Percentiles rank a stretch among this genome's conserved stretches.
Conservation (phyloP, 2,797 vertebrate species). For the Danio choprae region DNA sequence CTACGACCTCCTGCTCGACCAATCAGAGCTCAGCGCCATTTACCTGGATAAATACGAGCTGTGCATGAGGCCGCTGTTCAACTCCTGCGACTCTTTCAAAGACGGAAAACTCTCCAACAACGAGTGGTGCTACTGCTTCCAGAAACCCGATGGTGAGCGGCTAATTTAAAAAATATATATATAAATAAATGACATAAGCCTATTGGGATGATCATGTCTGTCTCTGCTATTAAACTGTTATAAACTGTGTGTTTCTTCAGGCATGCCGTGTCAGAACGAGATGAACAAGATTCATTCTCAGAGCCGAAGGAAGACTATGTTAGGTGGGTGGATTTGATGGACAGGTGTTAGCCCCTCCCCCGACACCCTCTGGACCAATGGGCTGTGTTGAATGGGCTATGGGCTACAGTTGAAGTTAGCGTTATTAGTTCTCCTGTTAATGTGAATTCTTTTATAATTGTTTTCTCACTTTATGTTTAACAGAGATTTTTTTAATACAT, state of each 20-base stretch:
- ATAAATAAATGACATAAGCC: not conserved
- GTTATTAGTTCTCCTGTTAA: no score
- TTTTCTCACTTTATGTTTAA: no score
- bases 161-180: no score
- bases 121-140: slow-evolving; percentile 98
- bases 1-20: slow-evolving; percentile 95
- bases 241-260: slow-evolving; percentile 74
- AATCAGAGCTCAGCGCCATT: slow-evolving; percentile 94
- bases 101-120: slow-evolving; percentile 98
- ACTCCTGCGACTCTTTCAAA: slow-evolving; percentile 97
- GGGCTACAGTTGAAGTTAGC: no score
- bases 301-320: slow-evolving; percentile 88
- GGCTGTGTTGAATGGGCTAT: no score
- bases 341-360: slow-evolving; percentile 35
- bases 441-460: no score
- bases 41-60: slow-evolving; percentile 96
- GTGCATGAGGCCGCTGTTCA: slow-evolving; percentile 95
- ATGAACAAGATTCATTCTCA: slow-evolving; percentile 94
- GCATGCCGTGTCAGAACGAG: slow-evolving; percentile 94
- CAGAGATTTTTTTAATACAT: no score
- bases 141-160: slow-evolving; percentile 89
- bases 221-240: not conserved
- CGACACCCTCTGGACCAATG: no score
- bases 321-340: slow-evolving; percentile 83
- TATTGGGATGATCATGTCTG: not conserved